These are phyloP conservation scores for Microtus pennsylvanicus DNA, from an alignment of 2,113 vertebrate species.

Conservation along the genomic window DNA sequence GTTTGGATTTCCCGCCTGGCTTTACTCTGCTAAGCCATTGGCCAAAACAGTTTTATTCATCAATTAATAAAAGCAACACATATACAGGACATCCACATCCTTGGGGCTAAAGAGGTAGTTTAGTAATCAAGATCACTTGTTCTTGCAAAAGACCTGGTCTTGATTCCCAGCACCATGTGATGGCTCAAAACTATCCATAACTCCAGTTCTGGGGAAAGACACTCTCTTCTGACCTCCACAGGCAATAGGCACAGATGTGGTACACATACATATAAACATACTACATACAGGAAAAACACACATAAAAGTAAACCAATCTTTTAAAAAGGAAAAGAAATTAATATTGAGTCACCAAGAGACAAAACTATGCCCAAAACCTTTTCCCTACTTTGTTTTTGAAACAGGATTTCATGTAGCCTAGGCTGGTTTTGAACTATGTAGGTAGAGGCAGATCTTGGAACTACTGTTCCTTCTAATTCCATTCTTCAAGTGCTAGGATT, in stretches of 20 bases:
- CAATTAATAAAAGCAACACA: too few species aligned
- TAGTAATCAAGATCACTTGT: background rate
- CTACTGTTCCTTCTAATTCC: background rate
- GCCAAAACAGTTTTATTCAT: too few species aligned
- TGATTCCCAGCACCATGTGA: background rate
- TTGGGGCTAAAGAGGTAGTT: background rate
- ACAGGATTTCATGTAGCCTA: background rate
- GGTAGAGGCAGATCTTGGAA: background rate
- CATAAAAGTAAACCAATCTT: background rate
- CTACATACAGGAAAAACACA: background rate
- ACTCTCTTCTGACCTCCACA: background rate
- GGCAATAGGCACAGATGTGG: background rate
- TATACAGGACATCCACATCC: too few species aligned
- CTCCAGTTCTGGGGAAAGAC: background rate
- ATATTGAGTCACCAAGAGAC: background rate
- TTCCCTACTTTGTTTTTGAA: background rate
- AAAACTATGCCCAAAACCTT: background rate
- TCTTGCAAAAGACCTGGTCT: background rate
- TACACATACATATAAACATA: background rate
- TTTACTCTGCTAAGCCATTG: too few species aligned
- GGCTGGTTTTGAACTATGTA: background rate
- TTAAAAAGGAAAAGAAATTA: background rate
- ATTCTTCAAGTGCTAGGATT: background rate
- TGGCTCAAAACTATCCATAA: background rate
- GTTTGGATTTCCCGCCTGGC: too few species aligned